phyloP scores from a whole-genome alignment of 2,113 vertebrate genomes.

The Tamias sibiricus region DNA sequence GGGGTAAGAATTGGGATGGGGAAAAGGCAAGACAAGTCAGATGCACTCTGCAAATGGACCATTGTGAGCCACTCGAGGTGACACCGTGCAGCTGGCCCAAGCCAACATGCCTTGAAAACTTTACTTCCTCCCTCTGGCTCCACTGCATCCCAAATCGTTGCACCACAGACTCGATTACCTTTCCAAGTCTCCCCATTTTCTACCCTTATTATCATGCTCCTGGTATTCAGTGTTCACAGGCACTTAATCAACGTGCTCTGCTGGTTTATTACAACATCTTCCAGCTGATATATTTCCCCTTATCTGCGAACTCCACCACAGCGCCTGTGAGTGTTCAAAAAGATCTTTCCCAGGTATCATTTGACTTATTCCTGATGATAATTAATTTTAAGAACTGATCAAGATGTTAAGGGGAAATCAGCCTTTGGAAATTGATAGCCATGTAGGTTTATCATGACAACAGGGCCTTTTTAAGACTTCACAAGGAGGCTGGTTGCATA shows the following conservation, averaged over 20 bases:
- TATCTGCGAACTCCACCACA: constrained; percentile 59
- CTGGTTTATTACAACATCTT: constrained; percentile 59
- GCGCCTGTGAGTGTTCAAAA: constrained; percentile 1
- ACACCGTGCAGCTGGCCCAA: too few species aligned
- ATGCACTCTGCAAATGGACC: too few species aligned
- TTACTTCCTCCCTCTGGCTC: background rate
- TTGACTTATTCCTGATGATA: constrained; percentile 44
- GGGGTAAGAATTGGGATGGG: background rate
- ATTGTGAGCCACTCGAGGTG: accelerated
- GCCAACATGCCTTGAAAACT: background rate
- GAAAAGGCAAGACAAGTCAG: background rate
- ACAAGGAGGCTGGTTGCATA: background rate
- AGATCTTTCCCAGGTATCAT: constrained; percentile 48
- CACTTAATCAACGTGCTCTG: constrained; percentile 68
- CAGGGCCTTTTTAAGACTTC: background rate
- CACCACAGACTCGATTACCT: constrained; percentile 26
- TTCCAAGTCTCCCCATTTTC: constrained; percentile 30
- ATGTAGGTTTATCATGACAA: constrained; percentile 31
- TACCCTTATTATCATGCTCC: background rate
- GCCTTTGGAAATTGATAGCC: constrained; percentile 47
- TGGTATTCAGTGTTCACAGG: background rate
- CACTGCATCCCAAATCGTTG: background rate
- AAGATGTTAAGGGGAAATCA: constrained; percentile 47
- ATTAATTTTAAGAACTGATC: constrained; percentile 75
- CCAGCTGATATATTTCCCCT: constrained; percentile 38